Percentiles rank a stretch among this genome's conserved stretches.
Evolutionary conservation across 2,888 invertebrate species (phyloP).

Genomic region (Ashinkailepas kermadecensis): DNA sequence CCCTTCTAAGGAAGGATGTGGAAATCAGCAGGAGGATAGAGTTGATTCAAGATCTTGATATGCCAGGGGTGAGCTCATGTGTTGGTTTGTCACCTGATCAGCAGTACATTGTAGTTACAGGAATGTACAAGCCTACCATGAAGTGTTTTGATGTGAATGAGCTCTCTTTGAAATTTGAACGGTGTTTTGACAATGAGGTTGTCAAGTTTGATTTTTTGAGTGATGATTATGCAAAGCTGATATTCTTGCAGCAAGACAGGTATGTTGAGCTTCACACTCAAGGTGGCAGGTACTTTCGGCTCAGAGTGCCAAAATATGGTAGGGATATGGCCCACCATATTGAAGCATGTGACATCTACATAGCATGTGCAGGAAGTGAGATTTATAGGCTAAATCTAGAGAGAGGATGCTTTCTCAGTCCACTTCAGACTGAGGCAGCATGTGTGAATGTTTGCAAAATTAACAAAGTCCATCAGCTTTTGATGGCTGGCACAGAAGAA

Average conservation of each 20-base stretch:
- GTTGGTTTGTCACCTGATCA: conserved; percentile 82
- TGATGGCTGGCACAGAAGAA: conserved; percentile 78
- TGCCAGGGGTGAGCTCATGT: conserved; percentile 87
- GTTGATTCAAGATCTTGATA: conserved; percentile 97
- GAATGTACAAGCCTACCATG: conserved; percentile 91
- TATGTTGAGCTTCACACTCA: conserved; percentile 93
- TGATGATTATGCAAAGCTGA: conserved; percentile 92
- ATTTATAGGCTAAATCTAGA: conserved; percentile 92
- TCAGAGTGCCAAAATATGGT: conserved; percentile 91
- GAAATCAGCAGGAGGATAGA: conserved; percentile 86
- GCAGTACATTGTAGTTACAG: conserved; percentile 83
- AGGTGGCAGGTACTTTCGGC: conserved; percentile 79
- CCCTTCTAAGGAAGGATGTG: conserved; percentile 75
- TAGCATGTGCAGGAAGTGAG: conserved; percentile 64
- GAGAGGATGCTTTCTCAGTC: conserved; percentile 85
- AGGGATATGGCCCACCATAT: conserved; percentile 85
- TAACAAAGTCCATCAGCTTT: conserved; percentile 78
- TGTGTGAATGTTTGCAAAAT: conserved; percentile 43
- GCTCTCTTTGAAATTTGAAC: conserved; percentile 92
- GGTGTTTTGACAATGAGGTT: conserved; percentile 94
- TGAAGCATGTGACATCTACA: conserved; percentile 81
- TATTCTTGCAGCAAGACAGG: conserved; percentile 80
- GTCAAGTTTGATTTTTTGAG: conserved; percentile 86
- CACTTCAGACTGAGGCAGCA: conserved; percentile 65
- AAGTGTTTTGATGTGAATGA: conserved; percentile 95